Evolutionary conservation across 2,113 vertebrate genomes (phyloP), one percentile per base, ranked within the genome.

Genomic region (Tympanuchus pallidicinctus): DNA sequence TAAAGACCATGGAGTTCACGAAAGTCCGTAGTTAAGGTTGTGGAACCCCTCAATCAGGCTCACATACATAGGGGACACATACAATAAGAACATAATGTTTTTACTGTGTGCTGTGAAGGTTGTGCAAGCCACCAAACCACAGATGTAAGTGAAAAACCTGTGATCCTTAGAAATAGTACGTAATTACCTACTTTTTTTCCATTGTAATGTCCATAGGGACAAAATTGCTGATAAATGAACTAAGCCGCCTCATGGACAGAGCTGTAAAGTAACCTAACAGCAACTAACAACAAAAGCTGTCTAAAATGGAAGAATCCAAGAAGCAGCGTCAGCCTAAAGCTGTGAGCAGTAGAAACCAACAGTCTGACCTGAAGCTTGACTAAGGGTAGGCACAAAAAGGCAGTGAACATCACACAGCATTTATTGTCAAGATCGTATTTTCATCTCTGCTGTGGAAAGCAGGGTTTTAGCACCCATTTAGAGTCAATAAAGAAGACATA

Each of bases 51-150:
- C 42, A 43, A 57, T 19, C 48, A 52, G 71, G 36, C 17, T 73
- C 12, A 45, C n/a, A 32, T 60, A 71, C 40, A 6, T 34, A 2
- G 0, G 6, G 50, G 27, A 32, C 15, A 43, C 0, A 0, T 19
- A n/a, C 14, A 16, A 59, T 56, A 36, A 80, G 47, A 83, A 43
- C 22, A 6, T 3, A 38, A 56, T 54, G 19, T 80, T 65, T 78
- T 75, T 32, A 40, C 9, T 28, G 42, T 9, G 25, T 65, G 27
- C 54, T 77, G 14, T 32, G 38, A 56, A 73, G 59, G 54, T 50
- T 38, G n/a, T 19, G 11, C 24, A 57, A 76, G 64, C n/a, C 59
- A 60, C 8, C 5, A 67, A 81, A 42, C 5, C 6, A 18, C 28
- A 47, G 36, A 45, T 66, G 14, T n/a, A 64, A 56, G 32, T 59